phyloP scores from a whole-genome alignment of 2,888 invertebrate species.

The Vandiemenella viatica region DNA sequence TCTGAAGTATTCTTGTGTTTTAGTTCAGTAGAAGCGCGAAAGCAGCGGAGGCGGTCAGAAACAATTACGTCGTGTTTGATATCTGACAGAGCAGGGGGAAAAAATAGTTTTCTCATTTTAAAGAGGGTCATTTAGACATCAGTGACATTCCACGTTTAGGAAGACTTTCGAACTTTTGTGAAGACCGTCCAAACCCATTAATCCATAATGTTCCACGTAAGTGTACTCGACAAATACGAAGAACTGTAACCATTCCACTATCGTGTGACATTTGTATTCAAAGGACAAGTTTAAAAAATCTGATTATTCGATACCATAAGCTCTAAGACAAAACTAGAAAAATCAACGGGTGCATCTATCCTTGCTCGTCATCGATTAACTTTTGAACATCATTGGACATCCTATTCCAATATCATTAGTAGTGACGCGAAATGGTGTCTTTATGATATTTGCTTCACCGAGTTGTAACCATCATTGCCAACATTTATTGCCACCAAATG shows the following conservation, averaged over 20 bases:
- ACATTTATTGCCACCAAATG: background rate
- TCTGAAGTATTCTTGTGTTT: background rate
- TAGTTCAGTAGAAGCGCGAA: background rate
- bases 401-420: background rate
- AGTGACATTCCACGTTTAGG: too few relatives aligned
- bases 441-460: background rate
- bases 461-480: background rate
- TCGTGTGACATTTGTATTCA: background rate
- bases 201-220: too few relatives aligned
- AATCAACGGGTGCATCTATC: background rate
- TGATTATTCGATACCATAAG: background rate
- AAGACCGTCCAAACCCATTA: background rate
- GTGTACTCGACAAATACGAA: too few relatives aligned
- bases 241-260: background rate
- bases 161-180: background rate
- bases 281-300: background rate
- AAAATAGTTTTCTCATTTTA: background rate
- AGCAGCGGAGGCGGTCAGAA: background rate
- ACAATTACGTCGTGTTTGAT: too few relatives aligned
- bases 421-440: background rate
- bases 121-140: background rate
- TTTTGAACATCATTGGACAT: background rate
- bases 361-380: too few relatives aligned
- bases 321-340: background rate
- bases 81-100: background rate